Evolutionary conservation across 2,113 vertebrate species (phyloP).

Genomic region (Lasiurus cinereus): DNA sequence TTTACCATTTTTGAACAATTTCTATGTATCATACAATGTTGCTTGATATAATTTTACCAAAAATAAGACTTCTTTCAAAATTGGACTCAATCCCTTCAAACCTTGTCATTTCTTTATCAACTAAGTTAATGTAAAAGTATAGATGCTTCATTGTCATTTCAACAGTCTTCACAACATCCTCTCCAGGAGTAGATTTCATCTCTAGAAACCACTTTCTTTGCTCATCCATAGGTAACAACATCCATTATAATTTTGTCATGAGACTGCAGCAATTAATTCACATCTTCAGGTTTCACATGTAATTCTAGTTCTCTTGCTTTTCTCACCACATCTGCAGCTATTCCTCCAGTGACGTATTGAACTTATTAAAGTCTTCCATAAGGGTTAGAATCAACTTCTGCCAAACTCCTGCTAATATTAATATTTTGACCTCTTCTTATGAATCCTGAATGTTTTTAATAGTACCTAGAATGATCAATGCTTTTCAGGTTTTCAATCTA

Average conservation of each 20-base stretch:
- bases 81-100: neutral
- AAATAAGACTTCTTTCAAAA: neutral
- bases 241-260: neutral
- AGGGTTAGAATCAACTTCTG: neutral
- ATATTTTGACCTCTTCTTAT: neutral
- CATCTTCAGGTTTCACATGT: neutral
- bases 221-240: neutral
- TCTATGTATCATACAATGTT: neutral
- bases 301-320: neutral
- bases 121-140: neutral
- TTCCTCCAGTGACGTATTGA: neutral
- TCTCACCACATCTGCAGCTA: neutral
- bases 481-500: neutral
- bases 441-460: neutral
- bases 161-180: neutral
- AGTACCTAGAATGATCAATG: neutral
- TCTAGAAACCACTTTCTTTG: neutral
- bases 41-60: neutral
- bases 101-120: neutral
- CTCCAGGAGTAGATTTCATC: neutral
- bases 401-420: neutral
- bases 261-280: neutral
- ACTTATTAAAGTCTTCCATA: neutral
- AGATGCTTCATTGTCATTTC: neutral
- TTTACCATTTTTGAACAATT: neutral